These are phyloP conservation scores for Limosa lapponica DNA, from an alignment of 2,797 vertebrate genomes.

Conservation along the genomic window DNA sequence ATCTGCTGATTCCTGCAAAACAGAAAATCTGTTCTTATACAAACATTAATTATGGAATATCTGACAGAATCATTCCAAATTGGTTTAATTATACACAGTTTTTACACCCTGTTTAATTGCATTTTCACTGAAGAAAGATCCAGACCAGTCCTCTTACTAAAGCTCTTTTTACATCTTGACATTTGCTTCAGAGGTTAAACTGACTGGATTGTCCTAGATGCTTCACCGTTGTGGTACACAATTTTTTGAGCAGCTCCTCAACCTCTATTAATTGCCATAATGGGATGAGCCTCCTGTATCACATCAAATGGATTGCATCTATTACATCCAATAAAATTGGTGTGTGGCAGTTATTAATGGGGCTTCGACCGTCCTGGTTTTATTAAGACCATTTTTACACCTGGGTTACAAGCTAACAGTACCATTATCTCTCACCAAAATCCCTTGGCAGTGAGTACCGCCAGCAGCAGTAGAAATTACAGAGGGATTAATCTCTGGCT, in stretches of 20 bases:
- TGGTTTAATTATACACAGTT: slow-evolving; percentile 68
- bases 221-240: slow-evolving; percentile 4
- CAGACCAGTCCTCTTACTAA: slow-evolving; percentile 49
- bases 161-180: slow-evolving; percentile 45
- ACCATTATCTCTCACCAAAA: slow-evolving; percentile 73
- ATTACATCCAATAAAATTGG: slow-evolving; percentile 57
- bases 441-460: slow-evolving; percentile 70
- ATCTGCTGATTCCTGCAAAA: slow-evolving; percentile 72
- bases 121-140: slow-evolving; percentile 56
- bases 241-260: slow-evolving; percentile 57
- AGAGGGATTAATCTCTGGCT: slow-evolving; percentile 75
- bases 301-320: slow-evolving; percentile 47
- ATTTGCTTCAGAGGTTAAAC: slow-evolving; percentile 61
- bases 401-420: slow-evolving; percentile 41
- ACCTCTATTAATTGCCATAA: slow-evolving; percentile 58
- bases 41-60: slow-evolving; percentile 76
- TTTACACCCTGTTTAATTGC: slow-evolving; percentile 58
- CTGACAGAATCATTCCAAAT: slow-evolving; percentile 66
- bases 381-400: slow-evolving; percentile 77
- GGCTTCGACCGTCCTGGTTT: slow-evolving; percentile 55
- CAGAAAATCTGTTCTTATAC: slow-evolving; percentile 59
- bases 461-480: slow-evolving; percentile 72
- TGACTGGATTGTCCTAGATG: slow-evolving; percentile 32
- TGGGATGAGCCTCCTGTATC: slow-evolving; percentile 42
- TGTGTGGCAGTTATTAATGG: slow-evolving; percentile 62